These are phyloP conservation scores for Phalacrocorax aristotelis DNA, from an alignment of 2,113 vertebrate species.

Conservation along the genomic window DNA sequence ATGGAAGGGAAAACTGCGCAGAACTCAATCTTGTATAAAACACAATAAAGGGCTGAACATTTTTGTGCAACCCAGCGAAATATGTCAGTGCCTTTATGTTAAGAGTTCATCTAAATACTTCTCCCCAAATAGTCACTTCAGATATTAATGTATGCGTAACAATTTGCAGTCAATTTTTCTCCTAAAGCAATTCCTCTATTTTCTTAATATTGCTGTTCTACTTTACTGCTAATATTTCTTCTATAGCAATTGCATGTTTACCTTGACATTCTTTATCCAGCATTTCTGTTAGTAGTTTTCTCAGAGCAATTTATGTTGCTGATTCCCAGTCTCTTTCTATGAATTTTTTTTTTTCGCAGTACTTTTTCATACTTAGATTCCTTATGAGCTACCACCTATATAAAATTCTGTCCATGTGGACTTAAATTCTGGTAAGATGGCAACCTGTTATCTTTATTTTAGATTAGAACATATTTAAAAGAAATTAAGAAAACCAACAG, in stretches of 20 bases:
- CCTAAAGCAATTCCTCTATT: background rate
- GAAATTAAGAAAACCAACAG: background rate
- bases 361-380: background rate
- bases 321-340: background rate
- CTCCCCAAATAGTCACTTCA: background rate
- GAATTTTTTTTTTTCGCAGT: background rate
- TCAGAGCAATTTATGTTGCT: background rate
- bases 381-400: background rate
- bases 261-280: background rate
- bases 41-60: background rate
- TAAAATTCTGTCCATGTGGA: background rate
- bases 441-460: background rate
- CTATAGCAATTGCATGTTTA: background rate
- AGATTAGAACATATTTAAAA: background rate
- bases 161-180: background rate
- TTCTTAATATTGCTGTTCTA: background rate
- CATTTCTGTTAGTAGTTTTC: background rate
- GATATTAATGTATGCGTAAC: background rate
- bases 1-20: background rate
- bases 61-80: background rate
- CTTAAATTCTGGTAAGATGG: background rate
- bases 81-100: background rate
- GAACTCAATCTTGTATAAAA: background rate
- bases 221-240: conserved; percentile 11
- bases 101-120: background rate